phyloP scores from a whole-genome alignment of 2,113 vertebrate genomes.

The Cyrtonyx montezumae region DNA sequence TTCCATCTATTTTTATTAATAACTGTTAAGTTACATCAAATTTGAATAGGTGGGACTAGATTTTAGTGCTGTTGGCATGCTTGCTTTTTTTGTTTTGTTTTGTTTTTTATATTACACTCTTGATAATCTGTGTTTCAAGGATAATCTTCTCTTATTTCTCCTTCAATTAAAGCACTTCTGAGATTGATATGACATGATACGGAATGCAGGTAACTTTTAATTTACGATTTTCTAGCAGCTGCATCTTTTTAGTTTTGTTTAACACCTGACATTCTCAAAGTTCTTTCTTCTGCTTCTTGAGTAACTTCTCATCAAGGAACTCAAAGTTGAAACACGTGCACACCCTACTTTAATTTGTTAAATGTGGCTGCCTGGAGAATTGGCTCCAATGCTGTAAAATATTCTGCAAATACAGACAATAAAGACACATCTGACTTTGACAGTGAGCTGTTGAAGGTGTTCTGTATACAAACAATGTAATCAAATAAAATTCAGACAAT shows the following conservation, averaged over 20 bases:
- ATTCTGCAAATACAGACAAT: slow-evolving; percentile 21
- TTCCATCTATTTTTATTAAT: background rate
- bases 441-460: background rate
- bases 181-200: background rate
- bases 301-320: background rate
- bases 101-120: background rate
- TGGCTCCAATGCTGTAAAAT: background rate
- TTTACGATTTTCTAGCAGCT: background rate
- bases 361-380: background rate
- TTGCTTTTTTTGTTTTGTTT: background rate
- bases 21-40: background rate
- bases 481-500: slow-evolving; percentile 15
- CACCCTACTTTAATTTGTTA: slow-evolving; percentile 21
- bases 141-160: background rate
- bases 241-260: background rate
- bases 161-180: background rate
- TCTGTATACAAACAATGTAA: background rate
- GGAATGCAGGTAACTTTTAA: background rate
- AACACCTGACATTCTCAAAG: background rate
- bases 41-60: background rate
- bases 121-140: background rate
- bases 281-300: background rate
- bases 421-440: slow-evolving; percentile 10
- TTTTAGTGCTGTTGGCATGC: background rate
- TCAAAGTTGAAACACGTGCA: slow-evolving; percentile 8